These are phyloP conservation scores for Sandelia bainsii DNA, from an alignment of 2,797 vertebrate genomes.

Conservation along the genomic window DNA sequence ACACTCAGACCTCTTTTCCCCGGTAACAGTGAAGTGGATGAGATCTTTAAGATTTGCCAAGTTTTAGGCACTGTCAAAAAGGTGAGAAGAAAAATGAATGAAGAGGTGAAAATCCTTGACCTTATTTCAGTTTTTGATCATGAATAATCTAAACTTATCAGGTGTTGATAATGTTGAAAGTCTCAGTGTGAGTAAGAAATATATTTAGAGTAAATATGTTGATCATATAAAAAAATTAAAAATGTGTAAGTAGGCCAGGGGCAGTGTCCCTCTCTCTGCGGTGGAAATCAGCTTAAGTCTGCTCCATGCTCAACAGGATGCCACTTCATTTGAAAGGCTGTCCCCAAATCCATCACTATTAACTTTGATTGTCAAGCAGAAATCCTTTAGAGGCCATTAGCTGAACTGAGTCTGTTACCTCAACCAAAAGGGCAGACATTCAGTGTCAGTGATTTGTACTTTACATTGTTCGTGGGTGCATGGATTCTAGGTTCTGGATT, in stretches of 20 bases:
- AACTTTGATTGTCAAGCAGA: conserved; percentile 9
- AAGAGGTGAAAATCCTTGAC: neutral
- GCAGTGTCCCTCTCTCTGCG: neutral
- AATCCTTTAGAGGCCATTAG: neutral
- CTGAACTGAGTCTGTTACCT: neutral
- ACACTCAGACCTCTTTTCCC: conserved; percentile 96
- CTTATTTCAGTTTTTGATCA: conserved; percentile 9
- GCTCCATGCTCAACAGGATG: conserved; percentile 8
- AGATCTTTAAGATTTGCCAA: conserved; percentile 99
- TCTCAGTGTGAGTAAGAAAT: neutral
- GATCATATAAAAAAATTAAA: neutral
- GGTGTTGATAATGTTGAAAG: neutral
- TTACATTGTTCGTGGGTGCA: neutral
- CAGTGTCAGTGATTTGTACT: neutral
- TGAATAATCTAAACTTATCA: neutral
- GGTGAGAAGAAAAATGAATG: conserved; percentile 78
- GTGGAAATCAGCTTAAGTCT: conserved; percentile 27
- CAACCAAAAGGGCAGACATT: neutral
- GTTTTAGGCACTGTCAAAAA: conserved; percentile 97
- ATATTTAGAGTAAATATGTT: neutral
- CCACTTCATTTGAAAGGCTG: conserved; percentile 16
- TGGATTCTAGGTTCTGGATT: neutral
- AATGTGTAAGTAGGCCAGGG: neutral
- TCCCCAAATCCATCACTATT: conserved; percentile 9
- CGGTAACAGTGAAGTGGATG: conserved; percentile 96